Percentiles rank a stretch among this genome's conserved stretches.
Conservation (phyloP, 2,888 invertebrate genomes). For the Hirudinaria manillensis region DNA sequence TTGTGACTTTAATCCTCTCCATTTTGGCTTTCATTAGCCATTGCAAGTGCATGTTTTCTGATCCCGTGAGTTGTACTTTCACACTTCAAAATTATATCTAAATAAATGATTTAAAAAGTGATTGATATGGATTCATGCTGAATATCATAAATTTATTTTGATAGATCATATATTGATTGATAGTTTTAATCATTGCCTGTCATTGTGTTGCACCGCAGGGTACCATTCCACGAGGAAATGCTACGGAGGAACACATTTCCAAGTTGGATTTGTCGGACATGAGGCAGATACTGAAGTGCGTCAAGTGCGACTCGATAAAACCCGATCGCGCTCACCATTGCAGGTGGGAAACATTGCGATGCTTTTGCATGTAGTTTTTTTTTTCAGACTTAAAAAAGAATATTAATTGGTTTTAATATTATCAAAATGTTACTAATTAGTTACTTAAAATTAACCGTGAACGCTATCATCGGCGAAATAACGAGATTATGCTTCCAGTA, state of each 20-base stretch:
- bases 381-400: neutral
- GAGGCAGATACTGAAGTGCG: slow-evolving; percentile 62
- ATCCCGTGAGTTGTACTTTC: slow-evolving; percentile 32
- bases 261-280: slow-evolving; percentile 51
- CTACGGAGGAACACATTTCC: slow-evolving; percentile 53
- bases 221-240: slow-evolving; percentile 54
- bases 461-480: neutral
- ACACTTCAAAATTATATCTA: too few species aligned
- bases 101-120: too few species aligned
- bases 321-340: slow-evolving; percentile 83
- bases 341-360: slow-evolving; percentile 48
- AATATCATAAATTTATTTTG: too few species aligned
- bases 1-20: slow-evolving; percentile 23
- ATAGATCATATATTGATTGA: too few species aligned
- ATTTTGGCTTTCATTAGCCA: slow-evolving; percentile 30
- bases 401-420: neutral
- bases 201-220: slow-evolving; percentile 44
- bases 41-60: slow-evolving; percentile 33
- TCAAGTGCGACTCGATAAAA: slow-evolving; percentile 71
- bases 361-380: neutral
- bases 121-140: too few species aligned
- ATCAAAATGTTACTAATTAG: neutral
- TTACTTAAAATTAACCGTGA: too few species aligned
- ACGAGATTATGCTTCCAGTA: slow-evolving; percentile 54
- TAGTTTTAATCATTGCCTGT: too few species aligned